Evolutionary conservation across 2,888 invertebrate genomes (phyloP).

Genomic region (Tipula lateralis): DNA sequence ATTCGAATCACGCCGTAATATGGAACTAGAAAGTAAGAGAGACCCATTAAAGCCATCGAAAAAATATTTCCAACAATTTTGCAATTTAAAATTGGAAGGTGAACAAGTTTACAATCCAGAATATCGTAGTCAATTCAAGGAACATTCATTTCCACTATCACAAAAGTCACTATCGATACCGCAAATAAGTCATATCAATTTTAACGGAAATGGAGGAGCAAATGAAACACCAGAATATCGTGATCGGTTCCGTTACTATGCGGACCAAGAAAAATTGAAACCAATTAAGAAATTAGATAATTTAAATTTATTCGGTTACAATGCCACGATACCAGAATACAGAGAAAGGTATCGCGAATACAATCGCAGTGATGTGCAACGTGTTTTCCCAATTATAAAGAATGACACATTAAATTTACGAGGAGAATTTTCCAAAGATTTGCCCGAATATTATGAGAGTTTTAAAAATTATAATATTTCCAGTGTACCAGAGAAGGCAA

Average conservation of each 20-base stretch:
- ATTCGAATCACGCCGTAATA: background rate
- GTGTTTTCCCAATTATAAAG: background rate
- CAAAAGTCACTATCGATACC: constrained; percentile 49
- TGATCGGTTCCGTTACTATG: constrained; percentile 47
- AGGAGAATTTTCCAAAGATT: constrained; percentile 44
- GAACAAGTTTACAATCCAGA: constrained; percentile 41
- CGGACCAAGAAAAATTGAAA: constrained; percentile 46
- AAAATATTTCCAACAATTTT: constrained; percentile 39
- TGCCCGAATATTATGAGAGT: constrained; percentile 48
- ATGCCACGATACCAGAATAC: constrained; percentile 43
- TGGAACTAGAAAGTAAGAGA: background rate
- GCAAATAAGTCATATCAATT: constrained; percentile 45
- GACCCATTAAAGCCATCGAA: constrained; percentile 6
- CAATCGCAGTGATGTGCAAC: background rate
- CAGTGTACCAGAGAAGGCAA: constrained; percentile 46
- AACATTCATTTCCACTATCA: constrained; percentile 39
- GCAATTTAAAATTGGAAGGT: constrained; percentile 37
- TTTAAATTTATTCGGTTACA: constrained; percentile 42
- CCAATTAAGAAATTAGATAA: constrained; percentile 48
- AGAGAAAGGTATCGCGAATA: constrained; percentile 37
- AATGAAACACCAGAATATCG: constrained; percentile 40
- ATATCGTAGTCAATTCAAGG: constrained; percentile 45
- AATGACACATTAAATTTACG: constrained; percentile 38
- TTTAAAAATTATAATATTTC: constrained; percentile 47
- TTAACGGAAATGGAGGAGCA: constrained; percentile 45